These are phyloP conservation scores for Stenichneumon culpator DNA, from an alignment of 2,888 invertebrate species.

Conservation along the genomic window DNA sequence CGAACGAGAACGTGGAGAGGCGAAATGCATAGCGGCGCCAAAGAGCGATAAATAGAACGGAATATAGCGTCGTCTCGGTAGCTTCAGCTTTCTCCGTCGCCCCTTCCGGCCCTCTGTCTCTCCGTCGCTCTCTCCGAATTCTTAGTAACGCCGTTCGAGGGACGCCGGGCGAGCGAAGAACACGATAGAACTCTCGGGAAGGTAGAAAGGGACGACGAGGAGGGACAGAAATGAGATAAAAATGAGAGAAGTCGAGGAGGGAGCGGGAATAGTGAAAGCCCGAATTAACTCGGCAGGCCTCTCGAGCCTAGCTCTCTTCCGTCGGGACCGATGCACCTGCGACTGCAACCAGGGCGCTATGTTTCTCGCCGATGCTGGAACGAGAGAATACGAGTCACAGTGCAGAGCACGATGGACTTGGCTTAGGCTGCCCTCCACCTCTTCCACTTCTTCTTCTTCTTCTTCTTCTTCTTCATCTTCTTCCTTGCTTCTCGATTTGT, in stretches of 20 bases:
- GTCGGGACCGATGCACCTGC: constrained; percentile 74
- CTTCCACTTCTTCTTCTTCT: constrained; percentile 32
- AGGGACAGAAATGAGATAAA: constrained; percentile 56
- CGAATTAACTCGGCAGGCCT: constrained; percentile 76
- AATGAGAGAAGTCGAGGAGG: constrained; percentile 60
- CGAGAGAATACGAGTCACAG: constrained; percentile 35
- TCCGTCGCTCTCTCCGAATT: constrained; percentile 70
- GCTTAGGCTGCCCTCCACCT: background rate
- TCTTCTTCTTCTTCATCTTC: constrained; percentile 59
- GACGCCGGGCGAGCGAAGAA: constrained; percentile 66
- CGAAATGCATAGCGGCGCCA: constrained; percentile 70
- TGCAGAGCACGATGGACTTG: background rate
- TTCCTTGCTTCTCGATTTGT: constrained; percentile 71
- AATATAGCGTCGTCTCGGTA: constrained; percentile 61
- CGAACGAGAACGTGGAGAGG: background rate
- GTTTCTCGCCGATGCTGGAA: constrained; percentile 57
- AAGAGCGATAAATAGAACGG: constrained; percentile 79
- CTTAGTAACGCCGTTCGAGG: constrained; percentile 72
- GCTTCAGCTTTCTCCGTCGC: constrained; percentile 55
- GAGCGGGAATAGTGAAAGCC: constrained; percentile 66
- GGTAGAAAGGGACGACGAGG: constrained; percentile 60
- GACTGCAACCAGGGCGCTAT: constrained; percentile 62
- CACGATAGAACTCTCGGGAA: constrained; percentile 44
- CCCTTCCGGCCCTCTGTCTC: constrained; percentile 35
- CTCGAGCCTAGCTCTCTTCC: constrained; percentile 53